phyloP scores from a whole-genome alignment of 2,797 vertebrate genomes.

The Nannoperca obscura region DNA sequence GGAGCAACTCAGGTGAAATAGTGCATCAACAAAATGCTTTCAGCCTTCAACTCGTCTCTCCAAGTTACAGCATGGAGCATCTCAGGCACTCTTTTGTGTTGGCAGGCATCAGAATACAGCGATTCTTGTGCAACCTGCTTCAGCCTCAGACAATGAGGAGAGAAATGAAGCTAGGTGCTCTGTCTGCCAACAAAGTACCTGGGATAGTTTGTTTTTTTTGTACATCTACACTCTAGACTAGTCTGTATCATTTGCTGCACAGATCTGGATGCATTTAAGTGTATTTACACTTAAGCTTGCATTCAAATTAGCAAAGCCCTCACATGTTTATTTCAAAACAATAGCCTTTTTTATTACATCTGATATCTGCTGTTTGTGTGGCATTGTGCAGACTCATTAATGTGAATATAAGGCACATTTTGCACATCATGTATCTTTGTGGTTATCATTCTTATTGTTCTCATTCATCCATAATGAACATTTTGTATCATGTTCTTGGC shows the following conservation, averaged over 20 bases:
- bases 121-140: conserved; percentile 28
- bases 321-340: not conserved
- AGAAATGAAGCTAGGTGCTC: conserved; percentile 16
- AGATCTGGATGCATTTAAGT: not conserved
- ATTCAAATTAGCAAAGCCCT: not conserved
- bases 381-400: not conserved
- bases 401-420: not conserved
- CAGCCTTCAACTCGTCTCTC: conserved; percentile 39
- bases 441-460: not conserved
- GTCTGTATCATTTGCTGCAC: not conserved
- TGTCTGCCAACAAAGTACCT: conserved; percentile 2
- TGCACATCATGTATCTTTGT: not conserved
- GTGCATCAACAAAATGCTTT: conserved; percentile 41
- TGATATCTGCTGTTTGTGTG: conserved; percentile 9
- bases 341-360: not conserved
- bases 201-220: not conserved
- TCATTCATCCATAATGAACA: not conserved
- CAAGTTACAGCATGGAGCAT: conserved; percentile 43
- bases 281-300: not conserved
- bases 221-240: not conserved
- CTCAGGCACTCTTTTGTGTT: conserved; percentile 28
- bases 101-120: conserved; percentile 30
- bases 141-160: conserved; percentile 35
- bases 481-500: not conserved
- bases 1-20: conserved; percentile 28